A percentile compares a stretch with the other conserved stretches of the same genome.
Evolutionary conservation across 1,140 invertebrate genomes (phyloP).

Genomic region (Macrotrachela quadricornifera): DNA sequence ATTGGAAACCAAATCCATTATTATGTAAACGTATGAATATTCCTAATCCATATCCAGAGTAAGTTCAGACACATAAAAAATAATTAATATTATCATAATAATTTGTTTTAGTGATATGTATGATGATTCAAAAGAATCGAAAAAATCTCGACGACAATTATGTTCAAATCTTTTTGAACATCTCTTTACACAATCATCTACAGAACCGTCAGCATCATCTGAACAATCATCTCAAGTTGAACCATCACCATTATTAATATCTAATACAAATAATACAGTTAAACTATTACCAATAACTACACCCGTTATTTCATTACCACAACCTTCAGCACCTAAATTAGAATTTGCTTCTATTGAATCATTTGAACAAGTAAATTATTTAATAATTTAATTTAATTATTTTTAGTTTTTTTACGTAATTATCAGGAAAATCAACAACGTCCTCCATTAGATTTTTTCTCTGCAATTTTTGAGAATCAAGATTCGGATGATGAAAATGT

Average conservation of each 20-base stretch:
- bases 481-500: constrained; percentile 34
- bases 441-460: constrained; percentile 34
- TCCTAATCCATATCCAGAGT: constrained; percentile 54
- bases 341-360: too few species aligned
- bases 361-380: too few species aligned
- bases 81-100: neutral
- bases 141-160: neutral
- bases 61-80: constrained; percentile 12
- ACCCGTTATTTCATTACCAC: neutral
- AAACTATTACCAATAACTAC: neutral
- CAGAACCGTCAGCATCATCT: constrained; percentile 10
- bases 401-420: neutral
- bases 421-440: constrained; percentile 9
- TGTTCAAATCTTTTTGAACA: neutral
- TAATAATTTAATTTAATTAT: neutral
- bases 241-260: neutral
- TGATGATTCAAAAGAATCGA: neutral
- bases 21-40: constrained; percentile 85
- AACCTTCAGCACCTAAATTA: too few species aligned
- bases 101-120: neutral
- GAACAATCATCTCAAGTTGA: too few species aligned
- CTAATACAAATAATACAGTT: neutral
- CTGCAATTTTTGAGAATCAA: constrained; percentile 35
- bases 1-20: constrained; percentile 63
- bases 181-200: neutral